A percentile compares a stretch with the other conserved stretches of the same genome.
These are phyloP conservation scores for Odontesthes bonariensis DNA, from an alignment of 2,113 vertebrate genomes.

Conservation along the genomic window DNA sequence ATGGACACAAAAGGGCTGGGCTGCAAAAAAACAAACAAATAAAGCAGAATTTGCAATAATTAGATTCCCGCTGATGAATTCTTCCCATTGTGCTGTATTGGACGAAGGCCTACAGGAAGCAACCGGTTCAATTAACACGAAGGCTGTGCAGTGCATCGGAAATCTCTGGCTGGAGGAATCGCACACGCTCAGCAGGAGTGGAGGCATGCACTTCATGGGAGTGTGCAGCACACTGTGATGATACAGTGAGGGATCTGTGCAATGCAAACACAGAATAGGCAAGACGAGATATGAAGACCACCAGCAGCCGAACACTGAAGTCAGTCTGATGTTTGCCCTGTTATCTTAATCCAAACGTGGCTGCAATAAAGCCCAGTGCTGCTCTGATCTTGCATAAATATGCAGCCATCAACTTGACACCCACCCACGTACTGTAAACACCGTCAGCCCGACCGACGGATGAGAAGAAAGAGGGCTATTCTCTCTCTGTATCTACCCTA, in stretches of 20 bases:
- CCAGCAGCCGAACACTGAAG: neutral
- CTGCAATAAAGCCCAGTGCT: neutral
- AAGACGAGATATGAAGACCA: slow-evolving; percentile 11
- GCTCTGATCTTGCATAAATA: slow-evolving; percentile 41
- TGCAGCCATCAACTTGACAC: slow-evolving; percentile 42
- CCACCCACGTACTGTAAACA: slow-evolving; percentile 44
- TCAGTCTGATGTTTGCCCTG: neutral
- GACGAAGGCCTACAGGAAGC: slow-evolving; percentile 34
- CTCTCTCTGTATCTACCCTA: slow-evolving; percentile 7
- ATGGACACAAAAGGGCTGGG: neutral
- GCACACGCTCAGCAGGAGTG: slow-evolving; percentile 15
- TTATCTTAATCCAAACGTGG: slow-evolving; percentile 10
- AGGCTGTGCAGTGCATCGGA: slow-evolving; percentile 5
- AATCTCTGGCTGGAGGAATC: slow-evolving; percentile 20
- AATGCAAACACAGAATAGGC: slow-evolving; percentile 9
- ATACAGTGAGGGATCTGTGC: slow-evolving; percentile 22
- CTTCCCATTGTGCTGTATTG: slow-evolving; percentile 13
- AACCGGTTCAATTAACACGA: slow-evolving; percentile 38
- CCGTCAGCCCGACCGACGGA: slow-evolving; percentile 12
- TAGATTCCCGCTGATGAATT: slow-evolving; percentile 29
- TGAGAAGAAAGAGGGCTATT: slow-evolving; percentile 14
- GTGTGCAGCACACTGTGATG: slow-evolving; percentile 26
- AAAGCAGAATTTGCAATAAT: slow-evolving; percentile 33
- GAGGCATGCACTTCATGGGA: neutral
- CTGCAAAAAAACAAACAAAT: slow-evolving; percentile 16